phyloP scores from a whole-genome alignment of 2,797 vertebrate species.

The Gambusia yucatana region DNA sequence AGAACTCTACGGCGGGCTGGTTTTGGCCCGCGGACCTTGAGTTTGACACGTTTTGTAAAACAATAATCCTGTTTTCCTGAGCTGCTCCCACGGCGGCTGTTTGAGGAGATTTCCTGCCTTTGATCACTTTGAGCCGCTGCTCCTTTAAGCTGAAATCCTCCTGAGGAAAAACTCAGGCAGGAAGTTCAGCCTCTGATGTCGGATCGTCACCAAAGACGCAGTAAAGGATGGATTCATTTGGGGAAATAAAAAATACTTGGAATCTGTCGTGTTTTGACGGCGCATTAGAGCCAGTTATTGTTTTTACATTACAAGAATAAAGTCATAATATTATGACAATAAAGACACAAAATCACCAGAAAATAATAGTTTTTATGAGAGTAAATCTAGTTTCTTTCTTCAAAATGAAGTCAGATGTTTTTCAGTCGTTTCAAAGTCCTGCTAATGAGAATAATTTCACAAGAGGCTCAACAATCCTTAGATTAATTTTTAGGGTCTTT shows the following conservation, averaged over 20 bases:
- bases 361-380: no score
- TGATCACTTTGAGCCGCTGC: slow-evolving; percentile 52
- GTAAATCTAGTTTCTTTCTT: no score
- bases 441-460: no score
- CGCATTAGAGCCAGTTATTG: neutral
- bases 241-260: neutral
- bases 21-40: no score
- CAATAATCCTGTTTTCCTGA: slow-evolving; percentile 29
- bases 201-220: slow-evolving; percentile 24
- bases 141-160: slow-evolving; percentile 40
- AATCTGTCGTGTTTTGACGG: neutral
- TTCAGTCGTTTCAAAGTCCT: no score
- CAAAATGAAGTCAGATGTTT: no score
- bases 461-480: no score
- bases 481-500: no score
- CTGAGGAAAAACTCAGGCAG: slow-evolving; percentile 20
- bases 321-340: no score
- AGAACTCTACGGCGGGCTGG: no score
- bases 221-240: slow-evolving; percentile 47
- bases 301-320: no score
- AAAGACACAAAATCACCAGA: no score
- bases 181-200: slow-evolving; percentile 33
- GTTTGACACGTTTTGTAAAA: neutral
- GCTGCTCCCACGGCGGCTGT: slow-evolving; percentile 32
- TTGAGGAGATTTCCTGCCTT: slow-evolving; percentile 58